Evolutionary conservation across 2,113 vertebrate species (phyloP).

Genomic region (Rhineura floridana): DNA sequence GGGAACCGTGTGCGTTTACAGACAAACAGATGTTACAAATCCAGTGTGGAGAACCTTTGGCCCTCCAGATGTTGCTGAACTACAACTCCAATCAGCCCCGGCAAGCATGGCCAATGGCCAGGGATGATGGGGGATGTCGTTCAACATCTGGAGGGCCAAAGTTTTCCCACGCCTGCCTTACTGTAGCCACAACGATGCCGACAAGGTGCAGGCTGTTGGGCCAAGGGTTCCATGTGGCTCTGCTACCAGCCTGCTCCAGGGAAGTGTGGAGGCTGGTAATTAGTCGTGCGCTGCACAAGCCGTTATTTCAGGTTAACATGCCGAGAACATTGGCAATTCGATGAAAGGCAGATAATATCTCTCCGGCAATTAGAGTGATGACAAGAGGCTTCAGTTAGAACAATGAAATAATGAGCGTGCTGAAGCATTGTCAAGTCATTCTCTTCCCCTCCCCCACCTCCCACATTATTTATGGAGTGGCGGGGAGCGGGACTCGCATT

Average conservation of each 20-base stretch:
- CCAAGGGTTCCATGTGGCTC: too few relatives aligned
- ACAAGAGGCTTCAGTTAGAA: background rate
- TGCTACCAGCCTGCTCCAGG: background rate
- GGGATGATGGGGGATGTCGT: too few relatives aligned
- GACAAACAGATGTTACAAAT: too few relatives aligned
- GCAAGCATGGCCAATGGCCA: too few relatives aligned
- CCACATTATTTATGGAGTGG: background rate
- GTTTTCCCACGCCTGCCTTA: too few relatives aligned
- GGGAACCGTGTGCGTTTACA: too few relatives aligned
- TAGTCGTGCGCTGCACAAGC: background rate
- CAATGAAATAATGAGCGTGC: background rate
- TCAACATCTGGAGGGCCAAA: too few relatives aligned
- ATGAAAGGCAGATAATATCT: background rate
- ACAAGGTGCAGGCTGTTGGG: too few relatives aligned
- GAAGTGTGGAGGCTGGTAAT: background rate
- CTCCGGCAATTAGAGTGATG: fast-evolving
- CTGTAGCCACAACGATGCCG: too few relatives aligned
- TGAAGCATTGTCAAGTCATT: background rate
- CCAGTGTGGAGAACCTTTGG: too few relatives aligned
- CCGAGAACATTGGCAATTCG: background rate
- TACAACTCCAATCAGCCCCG: too few relatives aligned
- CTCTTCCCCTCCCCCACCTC: background rate
- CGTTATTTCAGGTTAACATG: fast-evolving
- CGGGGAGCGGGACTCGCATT: constrained; percentile 3
- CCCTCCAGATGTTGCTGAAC: too few relatives aligned